phyloP scores from a whole-genome alignment of 2,797 vertebrate genomes.

The Orientallactaga sibirica region DNA sequence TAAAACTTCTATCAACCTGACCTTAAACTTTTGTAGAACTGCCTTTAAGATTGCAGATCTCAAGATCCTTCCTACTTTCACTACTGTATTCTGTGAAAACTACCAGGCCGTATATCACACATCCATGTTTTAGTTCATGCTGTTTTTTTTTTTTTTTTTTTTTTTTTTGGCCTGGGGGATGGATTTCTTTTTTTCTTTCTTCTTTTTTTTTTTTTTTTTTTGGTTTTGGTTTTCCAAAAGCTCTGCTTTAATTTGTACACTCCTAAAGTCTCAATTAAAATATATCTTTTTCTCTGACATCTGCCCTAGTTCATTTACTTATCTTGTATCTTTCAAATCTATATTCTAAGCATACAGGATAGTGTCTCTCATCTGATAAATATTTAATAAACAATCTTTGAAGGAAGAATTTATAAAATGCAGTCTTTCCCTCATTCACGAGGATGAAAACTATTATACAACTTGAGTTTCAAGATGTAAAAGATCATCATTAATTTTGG shows the following conservation, averaged over 20 bases:
- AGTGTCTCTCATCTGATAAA: neutral
- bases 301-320: neutral
- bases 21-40: neutral
- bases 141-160: conserved; percentile 5
- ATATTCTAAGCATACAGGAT: neutral
- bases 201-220: neutral
- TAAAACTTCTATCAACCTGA: neutral
- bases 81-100: neutral
- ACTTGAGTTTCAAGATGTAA: neutral
- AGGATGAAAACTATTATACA: neutral
- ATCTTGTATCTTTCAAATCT: conserved; percentile 2
- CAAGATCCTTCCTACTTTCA: neutral
- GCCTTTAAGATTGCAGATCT: neutral
- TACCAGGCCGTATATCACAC: neutral
- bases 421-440: neutral
- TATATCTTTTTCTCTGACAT: neutral
- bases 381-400: conserved; percentile 2
- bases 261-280: conserved; percentile 3
- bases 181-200: neutral
- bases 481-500: neutral
- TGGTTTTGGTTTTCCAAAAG: neutral
- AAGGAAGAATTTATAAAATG: neutral
- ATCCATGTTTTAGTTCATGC: neutral
- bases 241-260: neutral
- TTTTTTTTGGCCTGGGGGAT: neutral